These are phyloP conservation scores for Drosophila pectinifera DNA, from an alignment of 1,140 invertebrate genomes.

Conservation along the genomic window DNA sequence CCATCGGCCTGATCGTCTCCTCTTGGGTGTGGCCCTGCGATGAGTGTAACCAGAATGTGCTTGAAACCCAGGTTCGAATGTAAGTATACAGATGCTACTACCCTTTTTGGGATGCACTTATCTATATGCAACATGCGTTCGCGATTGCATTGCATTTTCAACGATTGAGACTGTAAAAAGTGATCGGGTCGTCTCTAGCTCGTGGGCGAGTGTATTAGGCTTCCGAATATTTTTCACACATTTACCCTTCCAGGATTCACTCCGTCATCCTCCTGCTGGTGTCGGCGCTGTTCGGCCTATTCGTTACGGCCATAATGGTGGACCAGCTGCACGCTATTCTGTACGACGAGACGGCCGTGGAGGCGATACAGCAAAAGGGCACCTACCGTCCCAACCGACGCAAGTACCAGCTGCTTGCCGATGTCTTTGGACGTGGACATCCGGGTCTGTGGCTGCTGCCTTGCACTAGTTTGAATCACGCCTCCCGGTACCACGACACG, in stretches of 20 bases:
- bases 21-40: slow-evolving; percentile 92
- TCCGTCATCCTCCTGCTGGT: slow-evolving; percentile 94
- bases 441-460: slow-evolving; percentile 88
- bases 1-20: slow-evolving; percentile 89
- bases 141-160: background rate
- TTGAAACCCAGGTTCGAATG: slow-evolving; percentile 91
- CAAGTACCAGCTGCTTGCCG: slow-evolving; percentile 89
- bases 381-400: slow-evolving; percentile 88
- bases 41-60: slow-evolving; percentile 88
- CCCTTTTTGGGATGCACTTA: background rate
- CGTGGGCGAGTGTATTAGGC: background rate
- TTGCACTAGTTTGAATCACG: slow-evolving; percentile 86
- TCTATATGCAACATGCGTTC: slow-evolving; percentile 1
- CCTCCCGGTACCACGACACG: slow-evolving; percentile 86
- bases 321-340: slow-evolving; percentile 95
- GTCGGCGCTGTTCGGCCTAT: slow-evolving; percentile 94
- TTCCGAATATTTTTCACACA: too few species aligned
- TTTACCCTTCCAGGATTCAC: slow-evolving; percentile 89
- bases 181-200: too few species aligned
- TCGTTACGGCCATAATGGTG: slow-evolving; percentile 94
- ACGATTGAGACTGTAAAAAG: too few species aligned
- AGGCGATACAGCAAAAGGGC: slow-evolving; percentile 91
- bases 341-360: slow-evolving; percentile 89
- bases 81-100: slow-evolving; percentile 85
- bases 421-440: slow-evolving; percentile 92